Evolutionary conservation across 2,113 vertebrate genomes (phyloP).

Genomic region (Pteronura brasiliensis): DNA sequence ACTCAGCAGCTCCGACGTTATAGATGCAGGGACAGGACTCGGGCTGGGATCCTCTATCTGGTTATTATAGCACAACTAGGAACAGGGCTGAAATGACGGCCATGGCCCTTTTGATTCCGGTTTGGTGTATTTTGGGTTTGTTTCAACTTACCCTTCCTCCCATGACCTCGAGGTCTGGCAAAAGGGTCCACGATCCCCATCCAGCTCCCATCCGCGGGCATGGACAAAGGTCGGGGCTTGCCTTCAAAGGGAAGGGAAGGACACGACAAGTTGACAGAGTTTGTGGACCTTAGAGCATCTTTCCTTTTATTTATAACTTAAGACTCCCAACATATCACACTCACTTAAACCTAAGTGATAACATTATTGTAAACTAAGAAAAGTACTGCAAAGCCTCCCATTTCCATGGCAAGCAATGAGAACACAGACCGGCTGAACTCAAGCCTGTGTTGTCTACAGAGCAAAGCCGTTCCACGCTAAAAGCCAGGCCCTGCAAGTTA

Average conservation of each 20-base stretch:
- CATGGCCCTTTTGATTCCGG: neutral
- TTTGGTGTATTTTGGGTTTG: neutral
- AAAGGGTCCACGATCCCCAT: slow-evolving; percentile 85
- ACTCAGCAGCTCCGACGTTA: neutral
- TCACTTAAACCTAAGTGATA: neutral
- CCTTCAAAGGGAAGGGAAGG: slow-evolving; percentile 78
- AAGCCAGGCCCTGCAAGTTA: neutral
- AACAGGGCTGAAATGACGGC: fast-evolving
- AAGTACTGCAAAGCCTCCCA: neutral
- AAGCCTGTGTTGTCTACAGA: neutral
- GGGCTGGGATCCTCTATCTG: neutral
- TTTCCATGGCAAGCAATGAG: neutral
- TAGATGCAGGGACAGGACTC: neutral
- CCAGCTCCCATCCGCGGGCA: slow-evolving; percentile 92
- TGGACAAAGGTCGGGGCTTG: slow-evolving; percentile 95
- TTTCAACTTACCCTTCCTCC: slow-evolving; percentile 88
- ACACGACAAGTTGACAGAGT: neutral
- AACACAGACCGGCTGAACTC: neutral
- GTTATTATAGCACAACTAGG: neutral
- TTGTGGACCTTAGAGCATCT: neutral
- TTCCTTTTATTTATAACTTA: neutral
- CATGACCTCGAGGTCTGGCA: slow-evolving; percentile 83
- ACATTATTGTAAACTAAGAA: neutral
- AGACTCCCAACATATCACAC: neutral
- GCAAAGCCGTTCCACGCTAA: neutral